Conservation (phyloP, 2,113 vertebrate species). For the Myiopsitta monachus region DNA sequence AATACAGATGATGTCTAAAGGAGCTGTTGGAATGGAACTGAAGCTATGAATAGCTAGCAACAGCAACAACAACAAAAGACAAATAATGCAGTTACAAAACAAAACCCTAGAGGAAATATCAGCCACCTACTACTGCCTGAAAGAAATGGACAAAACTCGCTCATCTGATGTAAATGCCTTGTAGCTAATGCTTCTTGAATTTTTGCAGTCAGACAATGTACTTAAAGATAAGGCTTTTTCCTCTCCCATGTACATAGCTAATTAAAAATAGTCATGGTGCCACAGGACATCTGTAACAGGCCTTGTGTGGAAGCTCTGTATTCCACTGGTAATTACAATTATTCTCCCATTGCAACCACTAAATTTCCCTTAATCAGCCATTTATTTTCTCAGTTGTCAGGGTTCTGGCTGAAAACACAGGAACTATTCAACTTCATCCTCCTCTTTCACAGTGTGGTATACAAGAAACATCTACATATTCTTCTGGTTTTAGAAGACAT, state of each 20-base stretch:
- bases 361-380: conserved; percentile 18
- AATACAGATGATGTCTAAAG: background rate
- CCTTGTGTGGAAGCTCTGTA: conserved; percentile 9
- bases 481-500: background rate
- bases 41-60: background rate
- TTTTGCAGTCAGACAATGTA: background rate
- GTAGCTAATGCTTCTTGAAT: background rate
- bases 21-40: background rate
- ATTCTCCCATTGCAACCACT: background rate
- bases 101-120: background rate
- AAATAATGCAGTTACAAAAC: background rate
- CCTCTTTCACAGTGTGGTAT: background rate
- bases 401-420: background rate
- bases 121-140: background rate
- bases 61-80: background rate
- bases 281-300: background rate
- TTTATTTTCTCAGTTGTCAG: conserved; percentile 36
- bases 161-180: background rate
- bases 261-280: conserved; percentile 20
- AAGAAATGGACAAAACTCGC: background rate
- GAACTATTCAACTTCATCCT: background rate
- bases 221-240: background rate
- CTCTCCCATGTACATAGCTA: background rate
- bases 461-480: background rate
- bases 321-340: conserved; percentile 11